Base-by-base conservation (phyloP, 1,140 invertebrate genomes). In the Hylaeus anthracinus region DNA sequence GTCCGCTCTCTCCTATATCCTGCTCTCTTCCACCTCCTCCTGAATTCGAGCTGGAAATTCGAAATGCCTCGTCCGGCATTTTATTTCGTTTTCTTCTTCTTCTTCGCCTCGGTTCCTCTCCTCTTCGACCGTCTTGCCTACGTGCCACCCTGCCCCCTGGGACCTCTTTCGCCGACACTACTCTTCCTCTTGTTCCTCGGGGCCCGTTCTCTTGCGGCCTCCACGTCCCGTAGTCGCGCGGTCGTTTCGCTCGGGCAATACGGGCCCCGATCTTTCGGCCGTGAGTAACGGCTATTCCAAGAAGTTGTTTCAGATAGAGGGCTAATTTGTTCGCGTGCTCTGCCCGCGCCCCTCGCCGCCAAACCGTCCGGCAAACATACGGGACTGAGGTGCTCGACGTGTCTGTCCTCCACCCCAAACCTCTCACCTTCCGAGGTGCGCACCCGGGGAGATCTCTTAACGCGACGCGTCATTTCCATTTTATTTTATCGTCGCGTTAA, bases 291-390 rank as follows among this genome's bases (percentile, higher is more conserved):
- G 89, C 92, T 92, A 92, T 93, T 93, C 92, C 90, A 87, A 92
- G 91, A 92, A 93, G 91, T 93, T 92, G 91, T 93, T 93, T 93
- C 91, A 92, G 91, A 92, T 92, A 92, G 91, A 89, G 88, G 90
- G 91, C 92, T 92, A 92, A 93, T 93, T 93, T 91, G 91, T 92
- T 91, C 90, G 85, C 88, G 88, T 89, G 88, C 78, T 74, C 67
- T 39, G 56, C 77, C 66, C 65, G 41, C 84, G 55, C 41, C 56
- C 64, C 72, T 39, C 45, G 15, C 8, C 10, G 64, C 45, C 51
- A 58, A n/a, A 48, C 37, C 43, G 51, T 37, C 72, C 60, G 41
- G 72, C 45, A 63, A 84, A 85, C 79, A 81, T 81, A 85, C 78
- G 72, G 79, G 84, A 79, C 72, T 60, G 83, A 72, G 58, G 53